Evolutionary conservation across 1,140 invertebrate species (phyloP).

Genomic region (Drosophila kohkoa): DNA sequence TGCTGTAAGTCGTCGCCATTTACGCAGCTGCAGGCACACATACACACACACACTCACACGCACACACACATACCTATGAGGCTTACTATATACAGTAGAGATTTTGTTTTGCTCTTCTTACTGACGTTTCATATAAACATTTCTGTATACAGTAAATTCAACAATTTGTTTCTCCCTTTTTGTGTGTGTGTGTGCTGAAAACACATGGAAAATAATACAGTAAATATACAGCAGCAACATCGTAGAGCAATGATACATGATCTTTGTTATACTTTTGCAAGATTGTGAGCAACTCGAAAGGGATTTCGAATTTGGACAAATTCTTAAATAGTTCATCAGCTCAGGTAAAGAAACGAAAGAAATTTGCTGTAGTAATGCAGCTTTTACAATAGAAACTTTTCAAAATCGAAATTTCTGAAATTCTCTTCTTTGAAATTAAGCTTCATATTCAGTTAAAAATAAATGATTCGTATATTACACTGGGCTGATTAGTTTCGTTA

Average conservation of each 20-base stretch:
- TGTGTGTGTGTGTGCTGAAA: constrained; percentile 4
- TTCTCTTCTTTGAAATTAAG: too few species aligned
- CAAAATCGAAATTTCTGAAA: too few species aligned
- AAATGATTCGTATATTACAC: too few species aligned
- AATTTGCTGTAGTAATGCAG: too few species aligned
- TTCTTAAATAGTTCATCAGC: too few species aligned
- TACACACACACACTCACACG: constrained; percentile 13
- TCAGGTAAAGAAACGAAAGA: too few species aligned
- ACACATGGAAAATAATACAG: constrained; percentile 56
- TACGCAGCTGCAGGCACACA: constrained; percentile 63
- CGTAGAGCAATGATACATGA: constrained; percentile 47
- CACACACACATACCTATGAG: constrained; percentile 19
- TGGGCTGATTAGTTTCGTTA: too few species aligned
- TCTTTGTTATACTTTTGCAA: constrained; percentile 29
- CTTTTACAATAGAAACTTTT: too few species aligned
- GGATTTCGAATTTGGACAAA: too few species aligned
- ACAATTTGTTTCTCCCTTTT: constrained; percentile 56
- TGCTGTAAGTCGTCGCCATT: constrained; percentile 80
- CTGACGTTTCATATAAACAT: constrained; percentile 73
- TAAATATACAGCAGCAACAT: constrained; percentile 32
- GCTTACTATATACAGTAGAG: constrained; percentile 10
- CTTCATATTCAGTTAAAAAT: too few species aligned
- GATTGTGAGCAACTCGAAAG: background rate
- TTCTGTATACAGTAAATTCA: constrained; percentile 46
- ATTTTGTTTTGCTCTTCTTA: constrained; percentile 51